A percentile compares a stretch with the other conserved stretches of the same genome.
Evolutionary conservation across 2,797 vertebrate genomes (phyloP).

Genomic region (Tarsius wallacei): DNA sequence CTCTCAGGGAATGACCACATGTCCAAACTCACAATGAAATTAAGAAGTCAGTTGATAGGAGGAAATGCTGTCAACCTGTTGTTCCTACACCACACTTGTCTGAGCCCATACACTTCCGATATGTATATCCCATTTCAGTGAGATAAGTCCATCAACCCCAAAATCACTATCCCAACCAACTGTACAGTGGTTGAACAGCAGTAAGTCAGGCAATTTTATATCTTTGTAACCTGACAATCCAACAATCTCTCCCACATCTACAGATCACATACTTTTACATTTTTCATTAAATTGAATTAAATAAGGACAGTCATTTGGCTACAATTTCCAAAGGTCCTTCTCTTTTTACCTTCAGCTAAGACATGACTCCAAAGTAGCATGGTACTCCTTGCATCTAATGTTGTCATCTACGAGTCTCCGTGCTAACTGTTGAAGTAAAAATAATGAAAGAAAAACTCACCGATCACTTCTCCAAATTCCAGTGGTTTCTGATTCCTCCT

Average conservation of each 20-base stretch:
- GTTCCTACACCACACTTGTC: neutral
- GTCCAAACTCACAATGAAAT: neutral
- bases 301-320: neutral
- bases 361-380: neutral
- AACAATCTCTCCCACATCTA: neutral
- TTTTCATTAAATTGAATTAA: neutral
- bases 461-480: conserved; percentile 20
- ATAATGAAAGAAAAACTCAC: neutral
- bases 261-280: neutral
- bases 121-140: neutral
- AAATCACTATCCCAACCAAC: neutral
- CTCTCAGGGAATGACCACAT: neutral
- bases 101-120: neutral
- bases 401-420: neutral
- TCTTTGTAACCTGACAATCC: neutral
- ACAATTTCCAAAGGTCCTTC: neutral
- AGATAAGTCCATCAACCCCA: too few species aligned
- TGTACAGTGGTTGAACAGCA: neutral
- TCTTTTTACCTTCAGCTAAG: neutral
- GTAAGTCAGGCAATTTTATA: neutral
- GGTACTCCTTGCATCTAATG: neutral
- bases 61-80: neutral
- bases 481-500: neutral
- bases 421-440: neutral
- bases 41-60: neutral